Conservation (phyloP, 2,797 vertebrate genomes). For the Gephyroberyx darwinii region DNA sequence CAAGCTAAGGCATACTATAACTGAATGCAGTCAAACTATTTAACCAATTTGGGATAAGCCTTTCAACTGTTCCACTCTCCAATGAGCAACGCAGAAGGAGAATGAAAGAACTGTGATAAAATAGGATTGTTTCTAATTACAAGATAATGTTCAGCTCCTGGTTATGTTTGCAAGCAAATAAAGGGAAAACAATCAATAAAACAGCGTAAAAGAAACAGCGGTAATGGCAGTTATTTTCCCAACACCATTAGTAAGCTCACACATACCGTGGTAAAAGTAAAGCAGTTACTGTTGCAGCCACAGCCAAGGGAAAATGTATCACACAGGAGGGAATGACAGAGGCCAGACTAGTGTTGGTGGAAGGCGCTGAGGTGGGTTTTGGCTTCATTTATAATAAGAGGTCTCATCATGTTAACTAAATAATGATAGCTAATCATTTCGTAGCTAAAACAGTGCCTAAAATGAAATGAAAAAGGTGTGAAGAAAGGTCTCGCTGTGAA, state of each 20-base stretch:
- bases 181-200: not conserved
- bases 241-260: slow-evolving; percentile 6
- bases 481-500: not conserved
- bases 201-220: not conserved
- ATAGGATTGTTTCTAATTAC: not conserved
- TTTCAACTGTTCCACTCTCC: too few species aligned
- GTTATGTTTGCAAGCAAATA: not conserved
- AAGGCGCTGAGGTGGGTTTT: not conserved
- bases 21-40: too few species aligned
- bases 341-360: not conserved
- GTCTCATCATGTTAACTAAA: not conserved
- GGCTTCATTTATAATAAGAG: too few species aligned
- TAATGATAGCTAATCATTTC: not conserved
- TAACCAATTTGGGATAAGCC: too few species aligned
- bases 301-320: slow-evolving; percentile 13
- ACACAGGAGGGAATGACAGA: not conserved
- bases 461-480: not conserved
- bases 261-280: slow-evolving; percentile 15
- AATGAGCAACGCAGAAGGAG: not conserved
- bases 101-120: not conserved
- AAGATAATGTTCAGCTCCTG: not conserved
- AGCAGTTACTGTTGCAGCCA: not conserved
- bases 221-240: not conserved
- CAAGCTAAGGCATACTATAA: too few species aligned
- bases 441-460: too few species aligned